Evolutionary conservation across 2,113 vertebrate species (phyloP), one percentile per base, ranked within the genome.

Genomic region (Pachypanchax playfairii): DNA sequence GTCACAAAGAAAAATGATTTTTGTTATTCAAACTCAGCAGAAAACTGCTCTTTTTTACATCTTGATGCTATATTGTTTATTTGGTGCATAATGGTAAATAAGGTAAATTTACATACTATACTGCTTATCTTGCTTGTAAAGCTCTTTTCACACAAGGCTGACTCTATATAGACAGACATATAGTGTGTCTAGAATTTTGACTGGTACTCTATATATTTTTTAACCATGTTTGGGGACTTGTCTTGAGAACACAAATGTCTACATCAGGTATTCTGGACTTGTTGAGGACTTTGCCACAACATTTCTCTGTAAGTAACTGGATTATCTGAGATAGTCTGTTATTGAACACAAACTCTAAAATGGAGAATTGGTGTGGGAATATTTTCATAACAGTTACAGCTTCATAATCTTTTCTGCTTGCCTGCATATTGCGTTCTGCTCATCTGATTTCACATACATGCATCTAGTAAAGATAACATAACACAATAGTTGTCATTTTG

Each of bases 1-100:
- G 78, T 74, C 56, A 69, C 48, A 55, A 74, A 71, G 57, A 77
- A 43, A 81, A 80, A 72, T 71, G 33, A 13, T 48, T 55, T 54
- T 70, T 41, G 61, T 68, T 74, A 52, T 64, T 69, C 39, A 46
- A 61, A 59, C 70, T 73, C 17, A 6, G 29, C 13, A 48, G 49
- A 63, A 64, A 72, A 58, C 26, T 41, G 25, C 21, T 70, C 6
- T 41, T 42, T 28, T 21, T 42, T 36, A 50, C 65, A 61, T 72
- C 56, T 79, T 65, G 35, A 65, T 52, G 50, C 28, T 36, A 24
- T 18, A 56, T 3, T 47, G 60, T 59, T 28, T 26, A 25, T n/a
- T n/a, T n/a, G 42, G 51, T 46, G 21, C 42, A 39, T 36, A 44
- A 52, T 46, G 4, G 33, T 42, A 54, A 15, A 20, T 47, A 4